Percentiles rank a stretch among this genome's conserved stretches.
phyloP scores from a whole-genome alignment of 2,797 vertebrate genomes.

The Sebastes ruberrimus region DNA sequence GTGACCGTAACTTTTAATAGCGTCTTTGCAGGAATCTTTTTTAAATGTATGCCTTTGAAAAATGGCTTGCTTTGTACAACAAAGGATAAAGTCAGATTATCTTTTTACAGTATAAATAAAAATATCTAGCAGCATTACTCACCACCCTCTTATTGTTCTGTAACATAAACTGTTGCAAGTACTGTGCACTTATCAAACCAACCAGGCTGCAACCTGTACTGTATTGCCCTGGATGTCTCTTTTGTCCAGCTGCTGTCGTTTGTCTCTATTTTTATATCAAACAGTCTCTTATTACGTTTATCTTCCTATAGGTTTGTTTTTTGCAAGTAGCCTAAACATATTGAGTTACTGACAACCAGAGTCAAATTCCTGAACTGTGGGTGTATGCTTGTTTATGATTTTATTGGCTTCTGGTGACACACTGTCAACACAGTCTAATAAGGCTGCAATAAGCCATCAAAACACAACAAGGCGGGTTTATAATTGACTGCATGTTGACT shows the following conservation, averaged over 20 bases:
- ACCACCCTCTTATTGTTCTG: not conserved
- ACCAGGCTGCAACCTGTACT: not conserved
- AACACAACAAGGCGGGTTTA: not conserved
- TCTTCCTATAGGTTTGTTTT: not conserved
- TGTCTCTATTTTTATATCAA: slow-evolving; percentile 14
- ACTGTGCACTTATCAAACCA: not conserved
- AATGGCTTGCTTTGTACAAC: not conserved
- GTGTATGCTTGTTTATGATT: not conserved
- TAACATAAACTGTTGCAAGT: not conserved
- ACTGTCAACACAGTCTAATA: slow-evolving; percentile 25
- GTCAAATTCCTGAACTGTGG: not conserved
- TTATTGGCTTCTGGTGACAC: slow-evolving; percentile 40
- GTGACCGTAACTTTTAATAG: not conserved
- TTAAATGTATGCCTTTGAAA: not conserved
- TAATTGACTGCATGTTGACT: not conserved
- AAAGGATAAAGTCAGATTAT: not conserved
- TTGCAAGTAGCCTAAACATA: not conserved
- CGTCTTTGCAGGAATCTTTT: not conserved
- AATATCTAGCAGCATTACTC: not conserved
- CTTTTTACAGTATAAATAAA: not conserved
- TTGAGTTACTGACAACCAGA: not conserved
- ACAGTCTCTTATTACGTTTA: not conserved
- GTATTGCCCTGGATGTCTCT: not conserved
- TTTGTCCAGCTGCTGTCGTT: slow-evolving; percentile 23
- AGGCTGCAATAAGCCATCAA: not conserved